A percentile compares a stretch with the other conserved stretches of the same genome.
Evolutionary conservation across 2,888 invertebrate species (phyloP).

Genomic region (Anoncus sp.): DNA sequence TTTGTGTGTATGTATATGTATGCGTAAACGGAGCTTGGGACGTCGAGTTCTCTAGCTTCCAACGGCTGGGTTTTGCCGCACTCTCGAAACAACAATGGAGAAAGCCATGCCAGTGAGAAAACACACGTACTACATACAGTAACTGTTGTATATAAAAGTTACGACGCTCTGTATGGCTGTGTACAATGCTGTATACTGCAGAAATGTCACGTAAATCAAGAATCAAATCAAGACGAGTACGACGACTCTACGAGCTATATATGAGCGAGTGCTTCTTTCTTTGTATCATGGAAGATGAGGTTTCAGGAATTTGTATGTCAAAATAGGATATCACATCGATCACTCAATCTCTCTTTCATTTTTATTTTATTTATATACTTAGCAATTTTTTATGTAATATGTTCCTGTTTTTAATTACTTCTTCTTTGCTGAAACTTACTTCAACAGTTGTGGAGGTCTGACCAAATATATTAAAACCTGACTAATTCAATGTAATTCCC

Average conservation of each 20-base stretch:
- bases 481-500: too few species aligned
- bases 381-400: too few species aligned
- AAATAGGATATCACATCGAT: too few species aligned
- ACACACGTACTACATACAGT: slow-evolving; percentile 30
- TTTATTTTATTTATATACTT: neutral
- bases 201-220: neutral
- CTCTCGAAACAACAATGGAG: slow-evolving; percentile 52
- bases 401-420: too few species aligned
- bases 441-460: too few species aligned
- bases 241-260: neutral
- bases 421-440: too few species aligned
- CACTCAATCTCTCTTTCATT: too few species aligned
- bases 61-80: slow-evolving; percentile 20
- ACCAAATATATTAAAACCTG: too few species aligned
- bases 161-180: neutral
- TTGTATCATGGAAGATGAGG: neutral
- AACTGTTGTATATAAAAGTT: neutral
- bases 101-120: slow-evolving; percentile 48
- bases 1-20: too few species aligned
- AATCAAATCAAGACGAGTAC: neutral
- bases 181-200: neutral
- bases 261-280: neutral
- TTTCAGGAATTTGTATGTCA: neutral
- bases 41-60: slow-evolving; percentile 22
- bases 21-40: neutral